Base-by-base conservation (phyloP, 2,113 vertebrate genomes). In the Callospermophilus lateralis region DNA sequence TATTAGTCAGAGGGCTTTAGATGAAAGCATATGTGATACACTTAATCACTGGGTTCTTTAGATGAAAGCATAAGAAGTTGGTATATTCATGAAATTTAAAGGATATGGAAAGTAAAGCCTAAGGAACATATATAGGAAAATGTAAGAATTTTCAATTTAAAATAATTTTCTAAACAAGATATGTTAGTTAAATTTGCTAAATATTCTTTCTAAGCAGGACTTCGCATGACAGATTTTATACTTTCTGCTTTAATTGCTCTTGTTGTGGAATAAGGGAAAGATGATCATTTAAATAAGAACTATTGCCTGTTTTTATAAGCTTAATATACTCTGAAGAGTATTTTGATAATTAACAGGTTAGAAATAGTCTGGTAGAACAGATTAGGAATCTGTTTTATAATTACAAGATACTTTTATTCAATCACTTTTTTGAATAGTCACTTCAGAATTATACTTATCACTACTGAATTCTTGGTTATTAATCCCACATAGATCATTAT, bases 391-490 rank as follows among this genome's bases (percentile, higher is more conserved):
- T 61, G n/a, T 81, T 63, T 68, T 45, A 32, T 78, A 76, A 95
- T 68, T 84, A 80, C 30, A 76, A 84, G 58, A 68, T 67, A 90
- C 48, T 30, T 15, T n/a, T 90, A 90, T 32, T 53, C 3, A 48
- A 93, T n/a, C 92, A 34, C 34, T 78, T 79, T 67, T 96, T 89
- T 48, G 58, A 81, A 70, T n/a, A 61, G 34, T 89, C 24, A 94
- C 28, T 55, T 8, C 17, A 83, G 2, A 17, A 72, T 68, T 51
- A 48, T 6, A 79, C 9, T 70, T 91, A 48, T n/a, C 72, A 84
- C n/a, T 84, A 70, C 20, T 95, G 53, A 97, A 53, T 84, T 89
- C 15, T 70, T 58, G 55, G 39, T 76, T 90, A 87, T 89, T 94
- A 94, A 93, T 73, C 8, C 45, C 34, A 88, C 5, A 81, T 39